A percentile compares a stretch with the other conserved stretches of the same genome.
Evolutionary conservation across 2,888 invertebrate genomes (phyloP).

Genomic region (Amorpha juglandis): DNA sequence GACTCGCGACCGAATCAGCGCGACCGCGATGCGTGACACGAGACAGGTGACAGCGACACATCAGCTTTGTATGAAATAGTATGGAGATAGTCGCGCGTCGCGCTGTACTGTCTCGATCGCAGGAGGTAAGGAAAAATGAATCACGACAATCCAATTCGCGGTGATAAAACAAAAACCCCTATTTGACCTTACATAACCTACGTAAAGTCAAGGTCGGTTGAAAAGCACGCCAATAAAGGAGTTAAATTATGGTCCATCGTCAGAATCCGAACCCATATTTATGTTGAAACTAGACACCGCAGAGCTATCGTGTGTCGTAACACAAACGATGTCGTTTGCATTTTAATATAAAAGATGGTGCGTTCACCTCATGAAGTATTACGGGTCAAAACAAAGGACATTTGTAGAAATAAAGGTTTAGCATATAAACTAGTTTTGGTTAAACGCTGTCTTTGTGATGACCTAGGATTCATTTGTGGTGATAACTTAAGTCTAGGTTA

Average conservation of each 20-base stretch:
- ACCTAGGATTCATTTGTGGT: background rate
- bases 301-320: background rate
- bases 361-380: background rate
- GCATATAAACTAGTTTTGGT: background rate
- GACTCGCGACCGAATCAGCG: too few species aligned
- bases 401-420: background rate
- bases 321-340: conserved; percentile 7
- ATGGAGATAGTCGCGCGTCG: too few species aligned
- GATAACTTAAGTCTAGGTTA: too few species aligned
- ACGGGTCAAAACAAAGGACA: background rate
- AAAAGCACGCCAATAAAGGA: conserved; percentile 13
- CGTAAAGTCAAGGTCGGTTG: background rate
- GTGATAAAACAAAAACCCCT: background rate
- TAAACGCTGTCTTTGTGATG: background rate
- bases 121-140: too few species aligned
- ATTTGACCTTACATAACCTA: background rate
- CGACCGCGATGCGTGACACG: too few species aligned
- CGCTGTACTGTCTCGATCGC: too few species aligned
- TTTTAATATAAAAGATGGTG: conserved; percentile 20
- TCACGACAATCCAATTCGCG: background rate
- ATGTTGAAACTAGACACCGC: conserved; percentile 15
- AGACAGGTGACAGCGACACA: too few species aligned
- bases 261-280: conserved; percentile 7
- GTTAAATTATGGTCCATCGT: background rate
- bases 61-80: too few species aligned